Evolutionary conservation across 2,113 vertebrate species (phyloP), one percentile per base, ranked within the genome.

Genomic region (Megaleporinus macrocephalus): DNA sequence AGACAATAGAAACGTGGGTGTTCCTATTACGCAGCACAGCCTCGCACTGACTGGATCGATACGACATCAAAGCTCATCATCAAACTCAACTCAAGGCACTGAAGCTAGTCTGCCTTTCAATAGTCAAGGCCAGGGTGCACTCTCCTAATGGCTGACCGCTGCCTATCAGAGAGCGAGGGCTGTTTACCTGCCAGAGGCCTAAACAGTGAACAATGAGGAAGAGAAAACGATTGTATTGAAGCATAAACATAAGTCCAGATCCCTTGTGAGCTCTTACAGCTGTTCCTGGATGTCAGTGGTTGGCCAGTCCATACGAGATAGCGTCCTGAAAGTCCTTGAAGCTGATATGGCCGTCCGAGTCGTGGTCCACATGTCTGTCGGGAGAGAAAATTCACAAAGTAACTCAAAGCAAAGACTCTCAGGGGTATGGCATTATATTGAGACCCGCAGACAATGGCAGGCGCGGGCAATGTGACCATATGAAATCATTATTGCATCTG

Each of bases 251-350:
- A 18, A 41, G 13, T 76, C 36, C 57, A 27, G 74, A 29, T 16
- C 11, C 26, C 65, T 1, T 44, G 18, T 30, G 61, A 47, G 1
- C 51, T 44, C 69, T 26, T 18, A 62, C 29, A 59, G 62, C 11
- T 29, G 57, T 26, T 81, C 14, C 14, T 49, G n/a, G 47, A 41
- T 16, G 9, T 75, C 73, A 85, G 73, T 57, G 69, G 62, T 92
- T 85, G 66, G 87, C 89, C 88, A 90, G 85, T 73, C 92, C 85
- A 0, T 86, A 88, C 73, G 91, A 90, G 88, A 95, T 85, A 86
- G 91, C 91, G 41, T 82, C 92, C 83, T 96, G 93, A 80, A 95
- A 94, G 83, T 95, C 95, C 93, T 93, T 94, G 90, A 95, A 96
- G 91, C 92, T 94, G 77, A 95, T 84, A 5, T 79, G 86, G 49